Evolutionary conservation across 2,797 vertebrate species (phyloP).

Genomic region (Periparus ater): DNA sequence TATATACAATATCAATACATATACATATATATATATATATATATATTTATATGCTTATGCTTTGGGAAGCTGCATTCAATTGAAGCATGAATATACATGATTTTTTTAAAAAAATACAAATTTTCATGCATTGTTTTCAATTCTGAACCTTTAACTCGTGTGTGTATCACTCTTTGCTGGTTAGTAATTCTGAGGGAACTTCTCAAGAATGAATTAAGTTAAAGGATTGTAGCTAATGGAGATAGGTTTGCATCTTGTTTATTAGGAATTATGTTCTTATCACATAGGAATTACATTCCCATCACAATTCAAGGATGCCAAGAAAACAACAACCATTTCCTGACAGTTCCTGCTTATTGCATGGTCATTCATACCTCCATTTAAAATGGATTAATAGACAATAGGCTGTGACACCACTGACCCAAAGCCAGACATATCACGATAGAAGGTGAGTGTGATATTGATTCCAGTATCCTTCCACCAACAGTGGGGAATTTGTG

Average conservation of each 20-base stretch:
- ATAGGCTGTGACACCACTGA: neutral
- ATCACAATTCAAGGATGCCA: neutral
- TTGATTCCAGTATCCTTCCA: neutral
- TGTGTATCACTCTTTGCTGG: neutral
- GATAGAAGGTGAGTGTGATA: neutral
- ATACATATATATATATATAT: too few relatives aligned
- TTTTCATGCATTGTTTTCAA: neutral
- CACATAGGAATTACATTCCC: neutral
- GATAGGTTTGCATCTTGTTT: neutral
- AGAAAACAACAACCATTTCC: neutral
- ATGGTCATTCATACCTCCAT: neutral
- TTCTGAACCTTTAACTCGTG: neutral
- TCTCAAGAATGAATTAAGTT: neutral
- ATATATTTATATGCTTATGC: neutral
- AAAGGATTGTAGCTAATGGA: neutral
- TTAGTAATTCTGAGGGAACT: neutral
- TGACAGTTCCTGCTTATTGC: neutral
- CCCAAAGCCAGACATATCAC: neutral
- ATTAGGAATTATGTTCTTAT: neutral
- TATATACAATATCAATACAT: neutral
- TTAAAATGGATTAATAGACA: neutral
- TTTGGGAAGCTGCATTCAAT: neutral
- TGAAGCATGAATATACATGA: fast-evolving
- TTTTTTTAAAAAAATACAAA: neutral
- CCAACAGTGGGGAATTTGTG: neutral